phyloP scores from a whole-genome alignment of 2,113 vertebrate species.

The Caretta caretta region DNA sequence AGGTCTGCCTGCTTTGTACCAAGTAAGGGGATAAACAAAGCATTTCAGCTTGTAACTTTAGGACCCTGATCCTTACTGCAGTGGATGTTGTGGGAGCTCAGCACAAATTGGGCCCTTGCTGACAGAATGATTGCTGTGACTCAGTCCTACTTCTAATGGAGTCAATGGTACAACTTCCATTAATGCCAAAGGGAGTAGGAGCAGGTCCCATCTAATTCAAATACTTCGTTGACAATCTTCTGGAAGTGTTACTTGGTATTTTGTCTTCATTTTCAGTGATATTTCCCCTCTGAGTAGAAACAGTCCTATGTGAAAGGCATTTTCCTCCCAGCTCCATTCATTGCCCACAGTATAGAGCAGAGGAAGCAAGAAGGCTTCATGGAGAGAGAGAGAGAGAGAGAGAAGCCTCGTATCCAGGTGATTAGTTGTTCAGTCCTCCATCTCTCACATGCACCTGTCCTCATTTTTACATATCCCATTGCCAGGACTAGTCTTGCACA shows the following conservation, averaged over 20 bases:
- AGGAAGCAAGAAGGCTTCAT: neutral
- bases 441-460: accelerated
- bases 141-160: neutral
- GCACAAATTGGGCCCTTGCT: accelerated
- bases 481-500: accelerated
- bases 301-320: neutral
- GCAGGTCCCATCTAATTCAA: neutral
- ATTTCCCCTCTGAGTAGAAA: neutral
- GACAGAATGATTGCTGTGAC: neutral
- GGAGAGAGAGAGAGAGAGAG: too few species aligned
- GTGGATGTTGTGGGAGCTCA: accelerated
- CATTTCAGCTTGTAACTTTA: neutral
- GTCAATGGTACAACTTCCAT: neutral
- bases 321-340: accelerated
- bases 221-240: accelerated
- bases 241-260: accelerated
- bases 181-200: neutral
- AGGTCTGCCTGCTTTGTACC: slow-evolving; percentile 9
- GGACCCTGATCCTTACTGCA: accelerated
- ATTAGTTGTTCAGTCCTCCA: accelerated
- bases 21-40: accelerated
- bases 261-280: accelerated
- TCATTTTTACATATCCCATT: neutral
- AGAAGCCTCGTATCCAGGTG: too few species aligned
- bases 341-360: neutral